Conservation (phyloP, 2,888 invertebrate species). For the Cheilosia scutellata region DNA sequence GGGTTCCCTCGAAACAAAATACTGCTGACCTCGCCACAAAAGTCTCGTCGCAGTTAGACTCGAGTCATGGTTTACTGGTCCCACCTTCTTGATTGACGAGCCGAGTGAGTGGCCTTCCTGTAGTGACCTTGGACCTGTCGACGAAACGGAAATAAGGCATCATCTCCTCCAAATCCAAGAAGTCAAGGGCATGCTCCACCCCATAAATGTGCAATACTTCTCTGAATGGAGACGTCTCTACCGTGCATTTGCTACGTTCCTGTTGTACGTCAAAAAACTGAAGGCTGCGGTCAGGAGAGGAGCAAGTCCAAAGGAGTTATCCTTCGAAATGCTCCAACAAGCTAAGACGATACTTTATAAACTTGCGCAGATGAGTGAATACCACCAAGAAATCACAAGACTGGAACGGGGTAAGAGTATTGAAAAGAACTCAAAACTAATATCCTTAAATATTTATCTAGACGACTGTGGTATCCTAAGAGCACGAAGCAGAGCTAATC, state of each 20-base stretch:
- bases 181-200: too few species aligned
- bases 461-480: constrained; percentile 45
- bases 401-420: constrained; percentile 49
- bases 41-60: too few species aligned
- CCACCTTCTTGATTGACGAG: too few species aligned
- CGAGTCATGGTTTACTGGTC: too few species aligned
- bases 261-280: constrained; percentile 36
- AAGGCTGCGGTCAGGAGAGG: constrained; percentile 2
- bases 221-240: constrained; percentile 53
- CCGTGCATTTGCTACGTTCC: constrained; percentile 47
- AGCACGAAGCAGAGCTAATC: constrained; percentile 38
- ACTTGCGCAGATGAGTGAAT: constrained; percentile 49
- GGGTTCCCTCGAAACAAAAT: too few species aligned
- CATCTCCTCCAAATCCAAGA: too few species aligned
- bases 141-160: too few species aligned
- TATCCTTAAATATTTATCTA: constrained; percentile 53
- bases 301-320: neutral
- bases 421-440: constrained; percentile 43
- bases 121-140: too few species aligned
- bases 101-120: too few species aligned
- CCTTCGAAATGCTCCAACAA: constrained; percentile 29
- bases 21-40: too few species aligned
- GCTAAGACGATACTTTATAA: constrained; percentile 47
- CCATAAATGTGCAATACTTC: too few species aligned
- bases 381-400: constrained; percentile 42